Evolutionary conservation across 2,113 vertebrate genomes (phyloP).

Genomic region (Peromyscus polionotus): DNA sequence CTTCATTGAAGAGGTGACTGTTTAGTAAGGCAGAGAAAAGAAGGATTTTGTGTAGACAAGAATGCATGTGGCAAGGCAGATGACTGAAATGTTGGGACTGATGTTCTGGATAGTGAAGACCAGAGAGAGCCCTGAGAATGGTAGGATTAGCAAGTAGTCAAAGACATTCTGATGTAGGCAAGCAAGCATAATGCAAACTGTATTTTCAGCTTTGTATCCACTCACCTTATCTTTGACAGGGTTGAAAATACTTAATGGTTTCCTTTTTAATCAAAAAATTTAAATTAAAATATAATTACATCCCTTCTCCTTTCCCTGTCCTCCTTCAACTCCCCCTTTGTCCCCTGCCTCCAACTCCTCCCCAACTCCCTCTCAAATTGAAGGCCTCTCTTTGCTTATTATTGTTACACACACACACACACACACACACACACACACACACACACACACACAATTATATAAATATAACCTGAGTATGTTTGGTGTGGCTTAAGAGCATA

Average conservation of each 20-base stretch:
- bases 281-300: neutral
- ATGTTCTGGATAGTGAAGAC: neutral
- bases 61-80: neutral
- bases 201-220: neutral
- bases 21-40: neutral
- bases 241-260: neutral
- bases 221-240: conserved; percentile 17
- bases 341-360: neutral
- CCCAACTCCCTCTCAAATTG: neutral
- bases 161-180: neutral
- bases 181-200: neutral
- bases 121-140: neutral
- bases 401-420: neutral
- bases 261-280: neutral
- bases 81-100: conserved; percentile 9
- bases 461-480: neutral
- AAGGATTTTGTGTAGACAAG: neutral
- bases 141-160: neutral
- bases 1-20: neutral
- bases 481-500: neutral
- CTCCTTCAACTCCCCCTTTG: too few species aligned
- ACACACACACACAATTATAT: neutral
- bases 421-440: neutral
- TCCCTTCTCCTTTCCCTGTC: neutral
- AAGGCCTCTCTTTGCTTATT: neutral